Evolutionary conservation across 2,888 invertebrate species (phyloP).

Genomic region (Cheilosia pagana): DNA sequence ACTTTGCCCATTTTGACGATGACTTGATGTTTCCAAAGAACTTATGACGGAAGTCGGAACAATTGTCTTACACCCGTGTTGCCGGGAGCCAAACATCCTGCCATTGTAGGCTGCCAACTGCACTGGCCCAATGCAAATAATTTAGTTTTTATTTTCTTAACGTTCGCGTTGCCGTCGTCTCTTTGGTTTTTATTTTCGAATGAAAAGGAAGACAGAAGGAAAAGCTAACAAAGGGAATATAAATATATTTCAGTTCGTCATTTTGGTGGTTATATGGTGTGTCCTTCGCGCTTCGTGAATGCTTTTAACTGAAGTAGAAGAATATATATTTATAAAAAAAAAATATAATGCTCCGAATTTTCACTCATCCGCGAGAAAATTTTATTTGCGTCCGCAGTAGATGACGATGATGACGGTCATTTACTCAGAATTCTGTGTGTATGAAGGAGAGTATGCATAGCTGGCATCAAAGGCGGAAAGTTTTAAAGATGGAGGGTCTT

Average conservation of each 20-base stretch:
- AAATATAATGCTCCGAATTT: not conserved
- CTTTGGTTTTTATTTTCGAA: constrained; percentile 7
- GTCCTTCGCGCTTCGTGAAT: constrained; percentile 39
- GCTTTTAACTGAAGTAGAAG: not conserved
- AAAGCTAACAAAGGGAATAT: not conserved
- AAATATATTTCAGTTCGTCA: not conserved
- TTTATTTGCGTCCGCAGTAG: not conserved
- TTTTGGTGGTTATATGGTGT: constrained; percentile 16
- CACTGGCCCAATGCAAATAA: constrained; percentile 9
- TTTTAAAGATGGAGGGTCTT: not conserved
- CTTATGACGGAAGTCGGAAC: constrained; percentile 54
- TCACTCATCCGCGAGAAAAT: constrained; percentile 26
- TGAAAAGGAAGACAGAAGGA: not conserved
- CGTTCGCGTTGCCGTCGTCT: not conserved
- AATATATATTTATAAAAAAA: not conserved
- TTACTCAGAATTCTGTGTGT: constrained; percentile 22
- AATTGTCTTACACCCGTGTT: constrained; percentile 58
- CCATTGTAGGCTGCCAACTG: constrained; percentile 46
- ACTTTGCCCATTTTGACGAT: constrained; percentile 47
- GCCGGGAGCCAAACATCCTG: constrained; percentile 57
- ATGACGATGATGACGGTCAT: constrained; percentile 35
- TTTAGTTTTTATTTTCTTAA: not conserved
- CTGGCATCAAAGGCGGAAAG: not conserved
- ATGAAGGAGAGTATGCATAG: not conserved
- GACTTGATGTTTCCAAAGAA: constrained; percentile 60